A percentile compares a stretch with the other conserved stretches of the same genome.
Conservation (phyloP, 1,140 invertebrate genomes). For the Leptestheria dahalacensis region DNA sequence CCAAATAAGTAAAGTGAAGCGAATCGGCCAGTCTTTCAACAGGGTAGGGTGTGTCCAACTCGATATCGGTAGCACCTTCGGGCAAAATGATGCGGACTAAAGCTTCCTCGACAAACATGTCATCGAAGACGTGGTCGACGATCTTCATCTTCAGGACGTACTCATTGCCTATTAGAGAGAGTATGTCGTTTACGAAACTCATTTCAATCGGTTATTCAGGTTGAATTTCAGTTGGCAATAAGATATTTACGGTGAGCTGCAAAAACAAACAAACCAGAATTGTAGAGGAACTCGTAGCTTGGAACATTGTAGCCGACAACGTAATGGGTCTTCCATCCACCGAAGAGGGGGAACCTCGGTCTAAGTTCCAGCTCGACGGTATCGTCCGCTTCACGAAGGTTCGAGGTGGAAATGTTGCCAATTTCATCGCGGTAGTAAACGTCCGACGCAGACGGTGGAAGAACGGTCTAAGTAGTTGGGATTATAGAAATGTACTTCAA, state of each 20-base stretch:
- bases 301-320: conserved; percentile 94
- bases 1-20: conserved; percentile 84
- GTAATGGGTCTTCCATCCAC: conserved; percentile 97
- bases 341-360: conserved; percentile 93
- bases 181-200: no score
- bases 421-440: conserved; percentile 95
- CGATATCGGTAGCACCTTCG: conserved; percentile 71
- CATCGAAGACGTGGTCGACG: conserved; percentile 91
- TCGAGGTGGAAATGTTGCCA: conserved; percentile 97
- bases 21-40: conserved; percentile 56
- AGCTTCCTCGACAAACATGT: conserved; percentile 88
- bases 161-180: conserved; percentile 34
- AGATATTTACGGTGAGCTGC: no score
- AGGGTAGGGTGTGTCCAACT: conserved; percentile 66
- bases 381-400: conserved; percentile 65
- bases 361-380: conserved; percentile 86
- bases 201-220: no score
- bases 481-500: neutral
- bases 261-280: no score
- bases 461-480: conserved; percentile 43
- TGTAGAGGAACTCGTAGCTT: conserved; percentile 86
- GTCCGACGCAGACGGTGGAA: conserved; percentile 78
- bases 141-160: conserved; percentile 82
- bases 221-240: no score
- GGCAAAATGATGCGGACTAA: conserved; percentile 83